Conservation (phyloP, 2,888 invertebrate species). For the Pteria penguin region DNA sequence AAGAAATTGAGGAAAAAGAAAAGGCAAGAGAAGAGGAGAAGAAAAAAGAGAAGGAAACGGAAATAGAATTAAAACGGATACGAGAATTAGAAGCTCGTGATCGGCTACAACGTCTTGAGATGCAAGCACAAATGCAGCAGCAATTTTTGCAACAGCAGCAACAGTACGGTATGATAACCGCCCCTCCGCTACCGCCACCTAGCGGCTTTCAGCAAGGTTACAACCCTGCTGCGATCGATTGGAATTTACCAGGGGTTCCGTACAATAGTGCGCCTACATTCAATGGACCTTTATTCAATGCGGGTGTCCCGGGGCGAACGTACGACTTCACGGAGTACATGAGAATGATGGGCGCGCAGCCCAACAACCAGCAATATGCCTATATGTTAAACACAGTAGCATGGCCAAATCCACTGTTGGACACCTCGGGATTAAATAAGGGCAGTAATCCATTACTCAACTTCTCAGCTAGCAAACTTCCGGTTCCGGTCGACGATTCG, state of each 20-base stretch:
- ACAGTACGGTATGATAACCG: slow-evolving; percentile 48
- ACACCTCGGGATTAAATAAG: slow-evolving; percentile 23
- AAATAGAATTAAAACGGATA: slow-evolving; percentile 60
- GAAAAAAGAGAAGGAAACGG: slow-evolving; percentile 62
- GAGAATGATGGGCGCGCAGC: slow-evolving; percentile 59
- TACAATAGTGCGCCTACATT: slow-evolving; percentile 48
- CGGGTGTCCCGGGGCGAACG: slow-evolving; percentile 45
- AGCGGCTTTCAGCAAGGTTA: slow-evolving; percentile 48
- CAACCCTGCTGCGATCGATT: slow-evolving; percentile 30
- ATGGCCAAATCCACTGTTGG: slow-evolving; percentile 47
- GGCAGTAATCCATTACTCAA: slow-evolving; percentile 6
- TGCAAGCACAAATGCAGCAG: slow-evolving; percentile 56
- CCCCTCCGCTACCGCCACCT: slow-evolving; percentile 55
- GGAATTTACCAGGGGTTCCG: slow-evolving; percentile 37
- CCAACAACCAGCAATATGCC: slow-evolving; percentile 65
- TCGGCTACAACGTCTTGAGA: slow-evolving; percentile 60
- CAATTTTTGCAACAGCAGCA: slow-evolving; percentile 62
- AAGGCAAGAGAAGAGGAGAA: slow-evolving; percentile 62
- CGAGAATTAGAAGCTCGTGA: slow-evolving; percentile 65
- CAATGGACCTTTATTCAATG: slow-evolving; percentile 45
- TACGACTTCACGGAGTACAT: slow-evolving; percentile 67
- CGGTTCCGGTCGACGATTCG: slow-evolving; percentile 24
- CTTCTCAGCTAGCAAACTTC: background rate
- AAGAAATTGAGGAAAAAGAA: slow-evolving; percentile 58
- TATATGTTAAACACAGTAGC: slow-evolving; percentile 61